Conservation (phyloP, 2,797 vertebrate species). For the Sparidentex hasta region DNA sequence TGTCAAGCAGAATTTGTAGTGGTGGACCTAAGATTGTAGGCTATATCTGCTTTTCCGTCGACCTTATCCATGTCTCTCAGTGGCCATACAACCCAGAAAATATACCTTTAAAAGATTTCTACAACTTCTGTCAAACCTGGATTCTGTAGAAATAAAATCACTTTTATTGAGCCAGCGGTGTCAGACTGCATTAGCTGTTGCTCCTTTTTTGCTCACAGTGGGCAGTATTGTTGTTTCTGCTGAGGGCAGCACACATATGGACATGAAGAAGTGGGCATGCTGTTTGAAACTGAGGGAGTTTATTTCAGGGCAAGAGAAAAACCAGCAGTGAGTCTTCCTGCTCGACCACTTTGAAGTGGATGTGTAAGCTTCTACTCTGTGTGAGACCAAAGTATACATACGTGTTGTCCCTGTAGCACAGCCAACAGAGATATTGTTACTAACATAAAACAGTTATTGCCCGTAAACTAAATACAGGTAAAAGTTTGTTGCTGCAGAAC, state of each 20-base stretch:
- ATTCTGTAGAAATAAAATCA: conserved; percentile 17
- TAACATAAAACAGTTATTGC: conserved; percentile 1
- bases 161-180: conserved; percentile 53
- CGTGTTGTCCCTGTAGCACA: not conserved
- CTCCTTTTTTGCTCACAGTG: conserved; percentile 49
- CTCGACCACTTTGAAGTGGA: conserved; percentile 47
- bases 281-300: conserved; percentile 57
- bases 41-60: too few relatives aligned
- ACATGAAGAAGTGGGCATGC: conserved; percentile 62
- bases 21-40: too few relatives aligned
- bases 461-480: not conserved
- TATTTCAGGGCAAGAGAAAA: conserved; percentile 51
- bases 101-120: too few relatives aligned
- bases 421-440: not conserved
- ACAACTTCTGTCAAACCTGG: too few relatives aligned
- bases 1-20: too few relatives aligned
- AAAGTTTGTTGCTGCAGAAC: conserved; percentile 10
- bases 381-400: not conserved
- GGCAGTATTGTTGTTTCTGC: conserved; percentile 42
- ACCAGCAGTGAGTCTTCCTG: conserved; percentile 54
- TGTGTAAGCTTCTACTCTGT: conserved; percentile 22
- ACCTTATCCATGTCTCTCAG: too few relatives aligned
- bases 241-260: conserved; percentile 45
- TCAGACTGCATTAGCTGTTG: conserved; percentile 55
- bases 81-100: too few relatives aligned